Percentiles rank a stretch among this genome's conserved stretches.
Conservation (phyloP, 2,113 vertebrate genomes). For the Scytalopus superciliaris region DNA sequence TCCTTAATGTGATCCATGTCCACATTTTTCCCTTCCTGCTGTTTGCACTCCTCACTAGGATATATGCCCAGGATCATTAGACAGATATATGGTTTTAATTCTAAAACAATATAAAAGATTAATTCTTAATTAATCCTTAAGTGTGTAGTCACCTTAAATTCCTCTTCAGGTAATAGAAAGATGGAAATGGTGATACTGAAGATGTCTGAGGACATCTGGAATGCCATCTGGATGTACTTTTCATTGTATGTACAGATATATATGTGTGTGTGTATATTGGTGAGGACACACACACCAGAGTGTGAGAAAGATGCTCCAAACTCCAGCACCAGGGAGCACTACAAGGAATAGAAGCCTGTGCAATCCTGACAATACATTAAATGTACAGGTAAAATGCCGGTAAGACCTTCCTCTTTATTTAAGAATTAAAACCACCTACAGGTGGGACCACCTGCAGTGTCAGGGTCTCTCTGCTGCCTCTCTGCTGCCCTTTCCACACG, state of each 20-base stretch:
- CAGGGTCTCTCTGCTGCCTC: background rate
- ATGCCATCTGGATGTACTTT: background rate
- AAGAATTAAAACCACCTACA: background rate
- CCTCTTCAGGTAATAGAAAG: background rate
- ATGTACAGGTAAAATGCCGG: background rate
- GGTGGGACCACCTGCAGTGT: background rate
- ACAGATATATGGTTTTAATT: background rate
- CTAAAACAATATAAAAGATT: background rate
- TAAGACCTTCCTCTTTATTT: background rate
- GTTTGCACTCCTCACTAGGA: background rate
- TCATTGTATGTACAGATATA: rapidly evolving
- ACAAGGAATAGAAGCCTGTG: background rate
- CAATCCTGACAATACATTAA: background rate
- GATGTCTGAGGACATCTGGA: background rate
- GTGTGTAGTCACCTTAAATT: background rate
- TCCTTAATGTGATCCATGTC: background rate
- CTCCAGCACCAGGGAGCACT: background rate
- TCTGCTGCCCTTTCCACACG: rapidly evolving
- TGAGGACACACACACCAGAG: background rate
- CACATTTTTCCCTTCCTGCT: background rate
- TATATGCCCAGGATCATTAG: background rate
- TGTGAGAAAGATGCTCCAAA: background rate
- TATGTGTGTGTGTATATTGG: too few relatives aligned
- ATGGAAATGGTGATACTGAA: background rate
- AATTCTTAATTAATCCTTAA: background rate